Percentiles rank a stretch among this genome's conserved stretches.
These are phyloP conservation scores for Busseola fusca DNA, from an alignment of 2,888 invertebrate species.

Conservation along the genomic window DNA sequence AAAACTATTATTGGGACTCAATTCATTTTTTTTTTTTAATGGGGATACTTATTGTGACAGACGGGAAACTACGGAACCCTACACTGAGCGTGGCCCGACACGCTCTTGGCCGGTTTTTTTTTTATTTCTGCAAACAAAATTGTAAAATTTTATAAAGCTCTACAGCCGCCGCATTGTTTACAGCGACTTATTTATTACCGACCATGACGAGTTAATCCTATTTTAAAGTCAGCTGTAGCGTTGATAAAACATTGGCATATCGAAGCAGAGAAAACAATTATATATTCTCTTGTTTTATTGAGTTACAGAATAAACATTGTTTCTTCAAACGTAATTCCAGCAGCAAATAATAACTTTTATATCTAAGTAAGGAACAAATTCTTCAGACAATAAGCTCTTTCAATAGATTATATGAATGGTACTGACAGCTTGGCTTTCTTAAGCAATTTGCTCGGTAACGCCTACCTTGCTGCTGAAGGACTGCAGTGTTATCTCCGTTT, in stretches of 20 bases:
- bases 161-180: constrained; percentile 59
- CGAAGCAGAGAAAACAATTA: constrained; percentile 27
- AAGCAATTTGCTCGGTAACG: constrained; percentile 15
- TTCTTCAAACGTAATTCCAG: constrained; percentile 16
- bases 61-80: no score
- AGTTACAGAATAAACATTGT: constrained; percentile 27
- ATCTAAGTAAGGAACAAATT: constrained; percentile 13
- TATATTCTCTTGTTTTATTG: constrained; percentile 26
- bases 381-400: constrained; percentile 6
- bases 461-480: not conserved
- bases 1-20: no score
- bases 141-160: constrained; percentile 53
- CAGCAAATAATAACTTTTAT: constrained; percentile 6
- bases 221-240: constrained; percentile 69
- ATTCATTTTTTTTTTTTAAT: no score
- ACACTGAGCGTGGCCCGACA: no score
- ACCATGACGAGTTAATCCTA: constrained; percentile 71
- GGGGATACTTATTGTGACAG: no score
- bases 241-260: constrained; percentile 41
- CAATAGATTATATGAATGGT: constrained; percentile 18
- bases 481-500: not conserved
- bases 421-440: constrained; percentile 14
- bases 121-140: constrained; percentile 52
- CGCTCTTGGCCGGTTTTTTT: no score
- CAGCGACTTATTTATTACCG: constrained; percentile 68